Percentiles rank a stretch among this genome's conserved stretches.
These are phyloP conservation scores for Oscheius sp. DNA, from an alignment of 1,140 invertebrate genomes.

Conservation along the genomic window DNA sequence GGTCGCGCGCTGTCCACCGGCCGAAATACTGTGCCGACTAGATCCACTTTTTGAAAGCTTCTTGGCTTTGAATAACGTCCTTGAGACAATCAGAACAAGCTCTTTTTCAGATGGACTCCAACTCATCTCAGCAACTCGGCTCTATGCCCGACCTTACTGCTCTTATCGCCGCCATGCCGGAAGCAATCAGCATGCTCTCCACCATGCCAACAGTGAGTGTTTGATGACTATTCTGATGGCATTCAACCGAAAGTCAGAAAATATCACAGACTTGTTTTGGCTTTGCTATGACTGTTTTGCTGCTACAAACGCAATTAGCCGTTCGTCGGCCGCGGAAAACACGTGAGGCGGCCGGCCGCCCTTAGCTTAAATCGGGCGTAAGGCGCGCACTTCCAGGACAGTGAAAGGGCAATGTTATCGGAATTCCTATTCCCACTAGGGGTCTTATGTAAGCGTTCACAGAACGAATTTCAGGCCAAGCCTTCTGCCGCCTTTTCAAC, in stretches of 20 bases:
- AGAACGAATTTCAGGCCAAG: not conserved
- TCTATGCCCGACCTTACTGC: not conserved
- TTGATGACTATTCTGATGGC: too few relatives aligned
- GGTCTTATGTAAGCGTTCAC: not conserved
- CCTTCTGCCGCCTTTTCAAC: not conserved
- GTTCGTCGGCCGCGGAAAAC: too few relatives aligned
- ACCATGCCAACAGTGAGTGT: not conserved
- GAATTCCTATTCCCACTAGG: not conserved
- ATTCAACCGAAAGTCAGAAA: not conserved
- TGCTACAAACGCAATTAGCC: too few relatives aligned
- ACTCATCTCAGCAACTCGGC: not conserved
- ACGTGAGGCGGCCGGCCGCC: not conserved
- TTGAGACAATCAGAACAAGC: not conserved
- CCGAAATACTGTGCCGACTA: not conserved
- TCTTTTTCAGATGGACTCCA: not conserved
- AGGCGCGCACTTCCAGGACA: not conserved
- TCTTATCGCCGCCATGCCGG: not conserved
- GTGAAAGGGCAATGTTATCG: not conserved
- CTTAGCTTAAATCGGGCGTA: slow-evolving; percentile 1
- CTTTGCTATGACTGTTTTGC: not conserved
- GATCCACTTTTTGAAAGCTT: not conserved
- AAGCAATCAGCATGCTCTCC: not conserved
- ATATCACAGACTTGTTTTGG: not conserved
- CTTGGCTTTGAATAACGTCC: not conserved
- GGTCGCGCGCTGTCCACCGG: not conserved